phyloP scores from a whole-genome alignment of 2,888 invertebrate species.

The Cerastis leucographa region DNA sequence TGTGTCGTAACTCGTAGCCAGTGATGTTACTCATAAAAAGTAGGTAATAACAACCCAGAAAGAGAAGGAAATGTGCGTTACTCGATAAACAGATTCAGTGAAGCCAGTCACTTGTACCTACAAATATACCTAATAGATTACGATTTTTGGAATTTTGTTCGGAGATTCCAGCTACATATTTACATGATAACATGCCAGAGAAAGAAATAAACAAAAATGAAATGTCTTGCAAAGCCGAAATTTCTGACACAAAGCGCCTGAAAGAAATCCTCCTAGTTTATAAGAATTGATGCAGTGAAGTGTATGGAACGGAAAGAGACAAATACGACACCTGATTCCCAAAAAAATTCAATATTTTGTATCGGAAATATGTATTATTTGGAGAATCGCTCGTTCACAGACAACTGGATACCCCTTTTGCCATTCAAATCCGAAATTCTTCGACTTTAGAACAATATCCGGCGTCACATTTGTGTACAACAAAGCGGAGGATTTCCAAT shows the following conservation, averaged over 20 bases:
- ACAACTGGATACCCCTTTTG: constrained; percentile 36
- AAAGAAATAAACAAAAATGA: background rate
- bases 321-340: constrained; percentile 43
- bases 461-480: background rate
- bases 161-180: background rate
- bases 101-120: background rate
- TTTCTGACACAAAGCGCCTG: background rate
- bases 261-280: background rate
- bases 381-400: constrained; percentile 16
- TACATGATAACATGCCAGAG: background rate
- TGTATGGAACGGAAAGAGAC: constrained; percentile 30
- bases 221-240: background rate
- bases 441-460: constrained; percentile 35
- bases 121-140: background rate
- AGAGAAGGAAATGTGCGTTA: background rate
- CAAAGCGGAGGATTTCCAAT: constrained; percentile 6
- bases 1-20: background rate
- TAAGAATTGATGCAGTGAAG: constrained; percentile 7
- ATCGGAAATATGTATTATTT: constrained; percentile 55
- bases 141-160: background rate
- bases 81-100: background rate
- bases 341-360: constrained; percentile 41
- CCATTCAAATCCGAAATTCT: constrained; percentile 33
- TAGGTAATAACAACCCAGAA: background rate
- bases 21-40: background rate